Evolutionary conservation across 2,797 vertebrate genomes (phyloP), one percentile per base, ranked within the genome.

Genomic region (Pipistrellus pipistrellus): DNA sequence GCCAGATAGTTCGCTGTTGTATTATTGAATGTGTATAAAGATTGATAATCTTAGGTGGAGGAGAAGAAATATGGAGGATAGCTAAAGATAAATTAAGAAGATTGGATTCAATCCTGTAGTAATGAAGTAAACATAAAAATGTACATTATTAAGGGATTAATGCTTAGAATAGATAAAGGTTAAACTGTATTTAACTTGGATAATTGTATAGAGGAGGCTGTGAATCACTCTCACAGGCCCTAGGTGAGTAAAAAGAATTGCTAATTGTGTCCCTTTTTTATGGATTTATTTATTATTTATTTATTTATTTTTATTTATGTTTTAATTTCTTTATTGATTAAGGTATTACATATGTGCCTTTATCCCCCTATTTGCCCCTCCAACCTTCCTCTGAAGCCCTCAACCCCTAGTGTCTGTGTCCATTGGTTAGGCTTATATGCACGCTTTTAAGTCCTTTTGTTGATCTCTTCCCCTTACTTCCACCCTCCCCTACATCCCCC

Each of bases 201-300:
- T 97, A 93, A 93, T 94, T 93, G 80, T 85, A 73, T 88, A 88
- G 83, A 10, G 2, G 84, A 92, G 84, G 75, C 84, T 92, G 83
- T 95, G 96, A 97, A 66, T 97, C 90, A 95, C 80, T 57, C 90
- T 90, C 85, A 88, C 88, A 94, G 88, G 96, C 86, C 85, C 55
- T 82, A 21, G 44, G 84, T 96, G 95, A 97, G 88, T 94, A 85
- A 93, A 91, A 93, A 93, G 78, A 95, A 87, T 92, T 20, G 68
- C 96, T 96, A 94, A 96, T 93, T 59, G 27, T 59, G 57, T 13
- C 25, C 51, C 51, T 2, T 53, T 53, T 53, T 7, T 53, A 20
- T 53, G 51, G 51, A 53, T 53, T 53, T 8, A 8, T 53, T 53
- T 8, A 20, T 6, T 18, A 2, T 8, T 53, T 53, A 53, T 53